Base-by-base conservation (phyloP, 2,888 invertebrate genomes). In the Shargacucullia verbasci region DNA sequence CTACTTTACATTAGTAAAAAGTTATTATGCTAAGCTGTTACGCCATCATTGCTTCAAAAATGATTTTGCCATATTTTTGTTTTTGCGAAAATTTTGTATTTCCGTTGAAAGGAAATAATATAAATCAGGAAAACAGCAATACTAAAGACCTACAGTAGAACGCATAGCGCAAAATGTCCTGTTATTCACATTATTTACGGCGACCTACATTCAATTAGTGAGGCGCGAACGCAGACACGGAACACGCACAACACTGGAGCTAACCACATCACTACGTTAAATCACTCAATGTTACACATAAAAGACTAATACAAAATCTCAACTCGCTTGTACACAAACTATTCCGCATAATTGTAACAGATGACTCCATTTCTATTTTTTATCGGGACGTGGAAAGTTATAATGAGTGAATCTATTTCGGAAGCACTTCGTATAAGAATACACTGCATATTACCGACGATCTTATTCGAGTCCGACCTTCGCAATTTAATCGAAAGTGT, bases 321-420 rank as follows among this genome's bases (percentile, higher is more conserved):
- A 60, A 72, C 61, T 76, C 64, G 41, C 69, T 73, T 73, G 71
- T 76, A 68, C 73, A 70, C 69, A 71, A 73, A 61, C 74, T 73
- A 73, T 78, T 78, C 57, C 74, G 79, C 78, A 83, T 85, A 87
- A 88, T 84, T 84, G 82, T 83, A 86, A 85, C 85, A 80, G 84
- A 92, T 90, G 89, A 91, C 83, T 91, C 82, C 86, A 87, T 88
- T 88, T 80, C 84, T 87, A 87, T 90, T 92, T 92, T 92, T 89
- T 87, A 89, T 89, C 83, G 79, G 73, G 82, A 85, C 83, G 89
- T 79, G 87, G 84, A 90, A 90, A 91, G 85, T 90, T 89, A 89
- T 92, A 93, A 92, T 91, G 90, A 92, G 89, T 85, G 76, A 65
- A 70, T 86, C 91, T 93, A 93, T 92, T 92, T 91, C 63, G 61